A percentile compares a stretch with the other conserved stretches of the same genome.
Conservation (phyloP, 2,888 invertebrate genomes). For the Caenorhabditis macrosperma region DNA sequence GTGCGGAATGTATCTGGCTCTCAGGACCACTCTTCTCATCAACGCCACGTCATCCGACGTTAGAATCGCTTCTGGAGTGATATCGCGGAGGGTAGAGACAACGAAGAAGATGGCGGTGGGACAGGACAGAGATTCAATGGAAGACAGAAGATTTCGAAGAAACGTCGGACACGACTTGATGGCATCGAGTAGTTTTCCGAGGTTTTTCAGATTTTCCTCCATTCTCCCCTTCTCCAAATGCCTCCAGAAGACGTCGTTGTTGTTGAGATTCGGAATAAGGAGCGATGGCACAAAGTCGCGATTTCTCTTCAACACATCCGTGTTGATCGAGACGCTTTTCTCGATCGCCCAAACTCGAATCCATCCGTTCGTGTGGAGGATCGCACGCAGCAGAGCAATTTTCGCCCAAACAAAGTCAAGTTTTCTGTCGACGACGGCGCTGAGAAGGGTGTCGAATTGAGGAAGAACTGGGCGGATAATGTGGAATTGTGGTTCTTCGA, state of each 20-base stretch:
- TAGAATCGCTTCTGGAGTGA: constrained; percentile 7
- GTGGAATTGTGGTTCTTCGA: constrained; percentile 73
- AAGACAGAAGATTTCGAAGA: constrained; percentile 27
- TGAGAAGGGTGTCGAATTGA: constrained; percentile 45
- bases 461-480: constrained; percentile 64
- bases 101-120: constrained; percentile 59
- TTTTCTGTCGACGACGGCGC: constrained; percentile 15
- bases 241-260: constrained; percentile 71
- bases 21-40: constrained; percentile 30
- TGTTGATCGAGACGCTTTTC: constrained; percentile 51
- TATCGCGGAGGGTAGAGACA: constrained; percentile 21
- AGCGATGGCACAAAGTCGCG: constrained; percentile 49
- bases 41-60: constrained; percentile 22
- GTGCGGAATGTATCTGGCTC: constrained; percentile 48
- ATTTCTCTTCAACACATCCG: constrained; percentile 28
- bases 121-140: constrained; percentile 49
- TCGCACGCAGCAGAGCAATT: constrained; percentile 50
- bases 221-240: constrained; percentile 60
- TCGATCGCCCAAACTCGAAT: constrained; percentile 71
- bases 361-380: constrained; percentile 73
- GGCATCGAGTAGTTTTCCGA: constrained; percentile 24
- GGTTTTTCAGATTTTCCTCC: constrained; percentile 13
- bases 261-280: constrained; percentile 63
- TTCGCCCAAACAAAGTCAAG: constrained; percentile 51
- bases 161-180: constrained; percentile 30